A percentile compares a stretch with the other conserved stretches of the same genome.
Evolutionary conservation across 2,888 invertebrate genomes (phyloP).

Genomic region (Netelia melanura): DNA sequence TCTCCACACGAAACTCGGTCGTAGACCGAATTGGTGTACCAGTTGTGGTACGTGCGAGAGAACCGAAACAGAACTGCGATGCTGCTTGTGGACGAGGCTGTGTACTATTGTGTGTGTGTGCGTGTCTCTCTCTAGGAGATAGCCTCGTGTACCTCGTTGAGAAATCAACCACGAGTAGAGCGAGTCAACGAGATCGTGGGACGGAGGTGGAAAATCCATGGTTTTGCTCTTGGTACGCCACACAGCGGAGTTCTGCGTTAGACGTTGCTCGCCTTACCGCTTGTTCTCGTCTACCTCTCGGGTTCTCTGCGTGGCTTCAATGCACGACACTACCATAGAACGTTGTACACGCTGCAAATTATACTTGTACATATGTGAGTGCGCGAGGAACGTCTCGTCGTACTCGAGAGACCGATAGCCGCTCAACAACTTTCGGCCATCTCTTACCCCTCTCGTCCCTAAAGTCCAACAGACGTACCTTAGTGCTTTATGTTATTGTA

Average conservation of each 20-base stretch:
- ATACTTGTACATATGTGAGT: background rate
- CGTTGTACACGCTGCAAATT: background rate
- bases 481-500: conserved; percentile 33
- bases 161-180: conserved; percentile 22
- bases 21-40: too few species aligned
- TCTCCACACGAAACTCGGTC: too few species aligned
- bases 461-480: conserved; percentile 47
- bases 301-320: conserved; percentile 28
- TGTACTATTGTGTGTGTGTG: background rate
- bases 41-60: too few species aligned
- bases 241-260: conserved; percentile 17
- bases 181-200: background rate
- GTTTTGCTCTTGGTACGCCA: conserved; percentile 22
- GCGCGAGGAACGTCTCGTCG: background rate
- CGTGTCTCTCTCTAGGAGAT: background rate
- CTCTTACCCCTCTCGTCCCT: conserved; percentile 49
- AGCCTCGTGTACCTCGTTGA: conserved; percentile 19
- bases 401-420: conserved; percentile 43
- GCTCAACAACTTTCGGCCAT: conserved; percentile 46
- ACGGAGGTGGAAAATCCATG: conserved; percentile 2
- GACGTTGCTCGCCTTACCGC: conserved; percentile 21
- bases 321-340: background rate
- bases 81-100: too few species aligned
- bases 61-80: too few species aligned
- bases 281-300: background rate